Base-by-base conservation (phyloP, 2,113 vertebrate genomes). In the Dissostichus mawsoni region DNA sequence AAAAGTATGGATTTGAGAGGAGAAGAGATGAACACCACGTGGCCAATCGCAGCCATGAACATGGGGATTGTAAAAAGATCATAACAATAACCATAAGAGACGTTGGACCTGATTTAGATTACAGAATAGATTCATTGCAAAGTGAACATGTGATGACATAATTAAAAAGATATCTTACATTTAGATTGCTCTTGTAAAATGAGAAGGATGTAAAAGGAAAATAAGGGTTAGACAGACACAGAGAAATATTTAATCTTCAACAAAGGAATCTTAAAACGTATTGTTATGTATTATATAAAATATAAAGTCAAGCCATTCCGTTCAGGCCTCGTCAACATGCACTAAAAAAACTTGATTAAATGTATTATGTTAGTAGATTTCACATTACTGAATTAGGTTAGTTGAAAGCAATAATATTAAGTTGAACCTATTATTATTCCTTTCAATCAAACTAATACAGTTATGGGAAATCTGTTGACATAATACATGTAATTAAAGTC, bases 171-270 rank as follows among this genome's bases (percentile, higher is more conserved):
- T 41, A 50, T 83, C 94, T 95, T 94, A 94, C 93, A 92, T 91
- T 92, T 76, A 90, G 84, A 90, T 90, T 91, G 85, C 74, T 93
- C 93, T 95, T 94, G 89, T 82, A 83, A 85, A 91, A 90, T 78
- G 70, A 88, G 78, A 86, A 88, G 74, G 82, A 92, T 58, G 83
- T 83, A 73, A 90, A 87, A 89, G 76, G 88, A 93, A 89, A 84
- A 68, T 53, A 83, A 56, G 47, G 20, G 83, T 93, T 91, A 91
- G 88, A 92, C 79, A 80, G 58, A 86, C 80, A 83, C 69, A 90
- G 47, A 80, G 23, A 57, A 78, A 74, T 36, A 66, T 78, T 80
- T 33, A 70, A 65, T 65, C 41, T 29, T 69, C 44, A 64, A 61
- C 18, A 81, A 74, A 80, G 36, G 58, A 74, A 81, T 78, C 47